A percentile compares a stretch with the other conserved stretches of the same genome.
These are phyloP conservation scores for Phania funesta DNA, from an alignment of 2,888 invertebrate genomes.

Conservation along the genomic window DNA sequence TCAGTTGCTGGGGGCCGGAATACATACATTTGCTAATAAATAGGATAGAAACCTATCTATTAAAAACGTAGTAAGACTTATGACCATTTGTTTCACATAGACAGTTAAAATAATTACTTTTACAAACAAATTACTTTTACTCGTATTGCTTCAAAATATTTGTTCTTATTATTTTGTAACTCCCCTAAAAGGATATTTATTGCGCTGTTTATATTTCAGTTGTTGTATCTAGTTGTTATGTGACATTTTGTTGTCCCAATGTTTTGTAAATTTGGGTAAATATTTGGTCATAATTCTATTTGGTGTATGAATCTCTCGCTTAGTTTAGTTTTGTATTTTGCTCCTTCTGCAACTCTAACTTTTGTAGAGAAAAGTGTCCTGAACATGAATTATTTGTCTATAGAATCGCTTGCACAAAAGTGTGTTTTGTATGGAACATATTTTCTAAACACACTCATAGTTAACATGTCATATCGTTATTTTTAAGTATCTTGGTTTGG, in stretches of 20 bases:
- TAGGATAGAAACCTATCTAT: no score
- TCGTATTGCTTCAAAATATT: neutral
- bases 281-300: conserved; percentile 41
- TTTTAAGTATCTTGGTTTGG: neutral
- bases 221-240: conserved; percentile 34
- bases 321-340: neutral
- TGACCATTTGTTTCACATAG: no score
- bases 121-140: no score
- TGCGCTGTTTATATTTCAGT: neutral
- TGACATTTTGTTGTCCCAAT: conserved; percentile 50
- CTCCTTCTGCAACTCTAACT: neutral
- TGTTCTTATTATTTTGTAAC: neutral
- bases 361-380: neutral
- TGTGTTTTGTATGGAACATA: neutral
- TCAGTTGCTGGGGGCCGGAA: no score
- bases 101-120: no score
- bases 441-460: neutral
- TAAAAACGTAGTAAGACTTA: no score
- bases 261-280: conserved; percentile 53
- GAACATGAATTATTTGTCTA: neutral
- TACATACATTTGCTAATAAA: no score
- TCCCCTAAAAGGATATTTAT: conserved; percentile 15
- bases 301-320: neutral
- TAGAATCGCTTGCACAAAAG: neutral
- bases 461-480: neutral